phyloP scores from a whole-genome alignment of 2,888 invertebrate genomes.

The Synanthedon myopaeformis region DNA sequence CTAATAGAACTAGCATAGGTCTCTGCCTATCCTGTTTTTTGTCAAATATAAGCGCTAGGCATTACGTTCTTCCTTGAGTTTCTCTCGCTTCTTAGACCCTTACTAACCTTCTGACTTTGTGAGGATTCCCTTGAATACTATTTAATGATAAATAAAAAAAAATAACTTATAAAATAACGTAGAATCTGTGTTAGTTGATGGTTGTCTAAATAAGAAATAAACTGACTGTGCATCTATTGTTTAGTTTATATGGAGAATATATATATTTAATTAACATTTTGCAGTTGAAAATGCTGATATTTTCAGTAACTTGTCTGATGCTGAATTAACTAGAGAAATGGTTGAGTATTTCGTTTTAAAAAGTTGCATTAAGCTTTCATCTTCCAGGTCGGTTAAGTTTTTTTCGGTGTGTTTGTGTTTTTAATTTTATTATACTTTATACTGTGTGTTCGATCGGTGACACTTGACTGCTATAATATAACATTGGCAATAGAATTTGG shows the following conservation, averaged over 20 bases:
- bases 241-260: constrained; percentile 19
- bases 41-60: no score
- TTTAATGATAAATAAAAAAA: constrained; percentile 1
- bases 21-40: not conserved
- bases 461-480: no score
- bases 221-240: constrained; percentile 34
- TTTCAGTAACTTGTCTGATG: constrained; percentile 33
- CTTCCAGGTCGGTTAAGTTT: constrained; percentile 23
- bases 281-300: constrained; percentile 36
- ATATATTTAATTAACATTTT: constrained; percentile 23
- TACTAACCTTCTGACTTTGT: not conserved
- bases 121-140: constrained; percentile 4
- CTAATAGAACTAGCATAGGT: no score
- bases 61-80: no score
- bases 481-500: no score
- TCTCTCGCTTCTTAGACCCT: no score
- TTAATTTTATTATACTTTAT: constrained; percentile 15
- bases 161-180: constrained; percentile 17
- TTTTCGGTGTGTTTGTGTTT: constrained; percentile 26
- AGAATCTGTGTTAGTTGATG: constrained; percentile 45
- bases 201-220: constrained; percentile 31
- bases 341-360: constrained; percentile 1
- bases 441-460: no score
- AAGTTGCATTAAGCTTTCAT: constrained; percentile 10
- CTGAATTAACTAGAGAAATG: constrained; percentile 12